Base-by-base conservation (phyloP, 2,888 invertebrate genomes). In the Rosalia funebris region DNA sequence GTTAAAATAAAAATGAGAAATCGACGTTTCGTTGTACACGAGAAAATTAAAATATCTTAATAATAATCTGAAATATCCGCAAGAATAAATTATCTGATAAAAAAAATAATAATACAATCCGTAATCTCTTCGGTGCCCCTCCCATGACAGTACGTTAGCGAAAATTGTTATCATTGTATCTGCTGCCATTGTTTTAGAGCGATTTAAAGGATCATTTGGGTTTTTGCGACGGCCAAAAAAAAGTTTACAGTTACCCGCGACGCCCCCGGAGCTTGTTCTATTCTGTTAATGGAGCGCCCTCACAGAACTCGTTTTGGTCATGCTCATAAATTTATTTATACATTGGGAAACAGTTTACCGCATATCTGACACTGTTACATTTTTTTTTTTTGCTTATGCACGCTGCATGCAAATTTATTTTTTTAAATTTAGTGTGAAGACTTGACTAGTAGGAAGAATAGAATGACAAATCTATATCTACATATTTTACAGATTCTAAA, bases 201-300 rank as follows among this genome's bases (percentile, higher is more conserved):
- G 12, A 37, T 37, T 37, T 14, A 37, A 14, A 37, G 12, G 14
- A 37, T 11, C 37, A 37, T 14, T 37, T 11, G 14, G 12, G 25
- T 25, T 25, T 25, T 25, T 25, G 25, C 25, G 14, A 7, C 37
- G 7, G 11, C 12, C 37, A 11, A 37, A 37, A 37, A 32, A 25
- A 25, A 45, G 25, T 20, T 31, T 45, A 45, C 45, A 45, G 45
- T 45, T 45, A 45, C 1, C 16, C 15, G 39, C 4, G 39, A 41
- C 39, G 39, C 39, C 39, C 16, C 17, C 15, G 39, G 39, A 15
- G 14, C 1, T 41, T 41, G 39, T 14, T 41, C 39, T 41, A 41
- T 25, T 25, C 25, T 25, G 25, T 9, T 41, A 41, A 41, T 41
- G 17, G 1, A 15, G 39, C 39, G 39, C 39, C 39, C 16, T 16